Evolutionary conservation across 64 coral and sea anemone species (phyloP).

Genomic region (Pocillopora damicornis): DNA sequence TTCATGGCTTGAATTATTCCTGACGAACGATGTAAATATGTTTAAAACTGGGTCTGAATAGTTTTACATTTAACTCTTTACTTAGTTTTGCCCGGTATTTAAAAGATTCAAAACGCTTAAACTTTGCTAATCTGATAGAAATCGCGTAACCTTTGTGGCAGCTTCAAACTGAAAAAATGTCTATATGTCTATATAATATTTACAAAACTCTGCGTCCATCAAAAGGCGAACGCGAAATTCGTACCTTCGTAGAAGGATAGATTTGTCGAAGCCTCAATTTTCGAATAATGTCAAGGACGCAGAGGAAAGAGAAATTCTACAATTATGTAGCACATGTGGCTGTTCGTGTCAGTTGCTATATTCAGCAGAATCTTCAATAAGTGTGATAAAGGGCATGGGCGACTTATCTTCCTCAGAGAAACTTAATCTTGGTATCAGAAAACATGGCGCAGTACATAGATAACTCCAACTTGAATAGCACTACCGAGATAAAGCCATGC

Average conservation of each 20-base stretch:
- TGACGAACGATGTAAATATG: no score
- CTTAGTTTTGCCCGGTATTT: not conserved
- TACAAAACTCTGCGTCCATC: not conserved
- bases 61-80: not conserved
- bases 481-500: slow-evolving; percentile 33
- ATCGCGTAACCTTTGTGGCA: slow-evolving; percentile 30
- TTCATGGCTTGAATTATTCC: no score
- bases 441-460: slow-evolving; percentile 32
- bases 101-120: slow-evolving; percentile 30
- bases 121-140: slow-evolving; percentile 23
- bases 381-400: slow-evolving; percentile 13
- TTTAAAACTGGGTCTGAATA: no score
- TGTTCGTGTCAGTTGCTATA: not conserved
- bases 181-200: not conserved
- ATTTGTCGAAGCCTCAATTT: not conserved
- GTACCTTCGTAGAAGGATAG: not conserved
- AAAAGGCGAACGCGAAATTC: not conserved
- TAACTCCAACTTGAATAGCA: slow-evolving; percentile 41
- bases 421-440: slow-evolving; percentile 42
- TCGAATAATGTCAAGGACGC: not conserved
- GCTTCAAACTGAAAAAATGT: not conserved
- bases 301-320: not conserved
- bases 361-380: not conserved
- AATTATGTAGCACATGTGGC: slow-evolving; percentile 18
- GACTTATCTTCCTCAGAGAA: slow-evolving; percentile 24